These are phyloP conservation scores for Hystrix cristata DNA, from an alignment of 2,113 vertebrate species.

Conservation along the genomic window DNA sequence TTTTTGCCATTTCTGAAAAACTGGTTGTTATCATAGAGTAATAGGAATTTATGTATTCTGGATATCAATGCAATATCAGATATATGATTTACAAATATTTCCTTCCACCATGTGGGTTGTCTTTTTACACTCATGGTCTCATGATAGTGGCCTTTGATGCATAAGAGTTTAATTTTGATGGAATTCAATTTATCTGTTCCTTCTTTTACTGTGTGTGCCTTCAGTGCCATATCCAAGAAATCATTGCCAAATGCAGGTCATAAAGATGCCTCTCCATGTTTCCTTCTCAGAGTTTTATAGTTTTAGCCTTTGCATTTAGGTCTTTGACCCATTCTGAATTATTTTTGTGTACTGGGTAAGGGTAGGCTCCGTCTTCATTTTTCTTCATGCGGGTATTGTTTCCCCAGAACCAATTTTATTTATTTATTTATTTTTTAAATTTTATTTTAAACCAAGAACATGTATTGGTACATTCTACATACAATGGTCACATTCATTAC, in stretches of 20 bases:
- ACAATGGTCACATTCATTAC: no score
- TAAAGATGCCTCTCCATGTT: not conserved
- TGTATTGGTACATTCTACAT: no score
- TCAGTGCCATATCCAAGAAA: not conserved
- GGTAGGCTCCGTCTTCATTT: not conserved
- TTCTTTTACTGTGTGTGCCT: not conserved
- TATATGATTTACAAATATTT: not conserved
- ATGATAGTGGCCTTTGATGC: not conserved
- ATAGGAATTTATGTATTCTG: not conserved
- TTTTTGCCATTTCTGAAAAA: not conserved
- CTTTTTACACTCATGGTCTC: not conserved
- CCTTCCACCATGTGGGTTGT: not conserved
- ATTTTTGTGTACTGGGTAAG: not conserved
- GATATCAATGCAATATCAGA: not conserved
- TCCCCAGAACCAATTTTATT: no score
- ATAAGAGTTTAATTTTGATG: not conserved
- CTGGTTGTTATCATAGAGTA: not conserved
- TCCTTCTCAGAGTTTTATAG: not conserved
- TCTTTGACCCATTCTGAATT: not conserved
- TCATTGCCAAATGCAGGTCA: not conserved
- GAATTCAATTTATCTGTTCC: not conserved
- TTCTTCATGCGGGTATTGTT: not conserved
- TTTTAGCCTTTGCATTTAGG: not conserved
- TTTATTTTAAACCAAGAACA: no score
- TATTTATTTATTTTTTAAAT: no score